These are phyloP conservation scores for Oreochromis niloticus DNA, from an alignment of 2,113 vertebrate species.

Conservation along the genomic window DNA sequence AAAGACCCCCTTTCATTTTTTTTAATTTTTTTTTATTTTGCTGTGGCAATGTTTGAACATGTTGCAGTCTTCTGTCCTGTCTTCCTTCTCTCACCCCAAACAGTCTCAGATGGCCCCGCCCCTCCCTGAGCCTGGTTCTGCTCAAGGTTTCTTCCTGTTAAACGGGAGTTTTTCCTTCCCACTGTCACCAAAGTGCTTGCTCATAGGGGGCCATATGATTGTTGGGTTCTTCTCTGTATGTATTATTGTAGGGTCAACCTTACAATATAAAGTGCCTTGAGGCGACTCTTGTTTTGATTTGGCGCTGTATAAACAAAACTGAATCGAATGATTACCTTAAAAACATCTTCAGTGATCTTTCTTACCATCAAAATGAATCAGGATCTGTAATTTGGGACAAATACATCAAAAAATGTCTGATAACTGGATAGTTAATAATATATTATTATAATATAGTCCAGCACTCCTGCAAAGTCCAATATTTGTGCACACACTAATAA, in stretches of 20 bases:
- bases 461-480: neutral
- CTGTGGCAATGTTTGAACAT: neutral
- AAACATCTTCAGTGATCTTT: neutral
- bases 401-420: neutral
- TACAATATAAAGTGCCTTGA: neutral
- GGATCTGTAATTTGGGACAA: neutral
- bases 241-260: neutral
- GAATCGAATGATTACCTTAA: neutral
- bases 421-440: neutral
- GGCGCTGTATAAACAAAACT: neutral
- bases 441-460: neutral
- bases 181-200: neutral
- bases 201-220: neutral
- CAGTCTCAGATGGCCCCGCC: neutral
- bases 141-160: neutral
- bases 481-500: neutral
- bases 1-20: neutral
- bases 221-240: neutral
- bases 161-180: neutral
- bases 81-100: neutral
- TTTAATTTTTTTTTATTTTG: neutral
- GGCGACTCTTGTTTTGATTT: neutral
- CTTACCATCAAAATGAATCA: neutral
- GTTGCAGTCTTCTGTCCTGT: neutral
- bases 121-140: neutral